Evolutionary conservation across 2,113 vertebrate species (phyloP).

Genomic region (Glareola pratincola): DNA sequence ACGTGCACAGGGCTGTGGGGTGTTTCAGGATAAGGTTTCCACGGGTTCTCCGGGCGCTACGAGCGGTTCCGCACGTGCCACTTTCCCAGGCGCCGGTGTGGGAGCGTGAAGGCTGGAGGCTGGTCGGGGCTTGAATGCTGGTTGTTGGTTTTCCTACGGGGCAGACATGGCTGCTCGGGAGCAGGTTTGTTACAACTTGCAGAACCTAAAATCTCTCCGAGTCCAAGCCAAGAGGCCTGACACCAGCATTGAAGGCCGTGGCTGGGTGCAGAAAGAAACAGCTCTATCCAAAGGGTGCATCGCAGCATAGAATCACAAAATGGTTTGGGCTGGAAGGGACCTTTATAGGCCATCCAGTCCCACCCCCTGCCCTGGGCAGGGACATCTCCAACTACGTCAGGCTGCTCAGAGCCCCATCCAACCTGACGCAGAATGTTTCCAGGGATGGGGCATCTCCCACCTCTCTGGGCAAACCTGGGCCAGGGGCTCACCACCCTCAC

Average conservation of each 20-base stretch:
- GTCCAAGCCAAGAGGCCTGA: neutral
- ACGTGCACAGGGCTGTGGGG: accelerated
- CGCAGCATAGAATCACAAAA: neutral
- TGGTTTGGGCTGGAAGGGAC: neutral
- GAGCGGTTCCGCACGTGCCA: neutral
- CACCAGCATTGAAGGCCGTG: accelerated
- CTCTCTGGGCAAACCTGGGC: neutral
- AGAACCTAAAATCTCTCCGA: neutral
- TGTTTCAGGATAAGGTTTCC: neutral
- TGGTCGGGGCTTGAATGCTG: neutral
- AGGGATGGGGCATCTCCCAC: neutral
- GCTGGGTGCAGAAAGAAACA: neutral
- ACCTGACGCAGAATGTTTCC: neutral
- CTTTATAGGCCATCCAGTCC: neutral
- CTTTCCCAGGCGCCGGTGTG: neutral
- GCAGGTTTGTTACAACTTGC: neutral
- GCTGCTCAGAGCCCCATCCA: neutral
- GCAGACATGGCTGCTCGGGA: neutral
- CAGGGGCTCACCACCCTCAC: neutral
- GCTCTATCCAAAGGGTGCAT: accelerated
- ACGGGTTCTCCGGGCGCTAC: accelerated
- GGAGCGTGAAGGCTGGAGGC: neutral
- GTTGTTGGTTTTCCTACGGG: neutral
- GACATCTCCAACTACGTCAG: neutral
- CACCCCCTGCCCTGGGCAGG: neutral